Conservation (phyloP, 2,113 vertebrate species). For the Raja brachyura region DNA sequence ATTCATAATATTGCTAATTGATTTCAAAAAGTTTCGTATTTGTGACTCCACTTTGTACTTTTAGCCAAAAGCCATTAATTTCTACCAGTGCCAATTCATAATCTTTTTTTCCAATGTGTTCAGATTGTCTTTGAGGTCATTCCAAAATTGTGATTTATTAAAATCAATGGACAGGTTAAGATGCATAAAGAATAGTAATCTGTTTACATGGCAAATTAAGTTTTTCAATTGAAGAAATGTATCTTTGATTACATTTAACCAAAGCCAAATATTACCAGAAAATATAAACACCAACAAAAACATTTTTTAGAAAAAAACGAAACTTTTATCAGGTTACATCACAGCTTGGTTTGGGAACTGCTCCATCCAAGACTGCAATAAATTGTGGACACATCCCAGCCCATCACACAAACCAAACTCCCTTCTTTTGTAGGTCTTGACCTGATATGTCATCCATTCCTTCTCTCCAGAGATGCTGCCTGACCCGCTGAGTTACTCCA, state of each 20-base stretch:
- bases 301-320: background rate
- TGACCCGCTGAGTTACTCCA: too few species aligned
- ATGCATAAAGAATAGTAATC: background rate
- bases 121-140: background rate
- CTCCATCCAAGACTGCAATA: too few species aligned
- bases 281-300: background rate
- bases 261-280: background rate
- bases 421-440: too few species aligned
- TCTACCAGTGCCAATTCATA: background rate
- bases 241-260: background rate
- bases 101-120: background rate
- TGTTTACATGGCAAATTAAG: background rate
- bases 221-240: background rate
- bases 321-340: too few species aligned
- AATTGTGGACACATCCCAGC: too few species aligned
- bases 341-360: too few species aligned
- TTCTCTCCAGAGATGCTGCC: too few species aligned
- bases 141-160: background rate
- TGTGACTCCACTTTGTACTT: background rate
- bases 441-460: too few species aligned
- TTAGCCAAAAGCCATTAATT: background rate
- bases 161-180: background rate
- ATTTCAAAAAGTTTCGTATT: background rate
- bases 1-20: background rate
- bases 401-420: too few species aligned